Evolutionary conservation across 2,797 vertebrate species (phyloP).

Genomic region (Sebastiscus albofasciatus): DNA sequence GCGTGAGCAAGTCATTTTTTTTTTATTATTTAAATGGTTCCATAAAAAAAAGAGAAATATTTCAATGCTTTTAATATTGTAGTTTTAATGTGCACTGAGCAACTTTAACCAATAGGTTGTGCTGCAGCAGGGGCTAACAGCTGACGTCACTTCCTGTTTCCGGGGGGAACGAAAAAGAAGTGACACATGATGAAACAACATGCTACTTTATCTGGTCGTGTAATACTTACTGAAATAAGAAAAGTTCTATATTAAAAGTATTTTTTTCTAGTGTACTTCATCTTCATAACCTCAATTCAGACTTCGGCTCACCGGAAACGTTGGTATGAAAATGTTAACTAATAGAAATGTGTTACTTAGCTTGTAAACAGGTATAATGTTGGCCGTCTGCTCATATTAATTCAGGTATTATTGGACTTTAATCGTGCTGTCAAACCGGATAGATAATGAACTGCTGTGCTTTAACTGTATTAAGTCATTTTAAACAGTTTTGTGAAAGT

Average conservation of each 20-base stretch:
- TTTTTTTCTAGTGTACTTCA: background rate
- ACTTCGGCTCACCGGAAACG: background rate
- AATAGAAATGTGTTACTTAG: background rate
- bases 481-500: background rate
- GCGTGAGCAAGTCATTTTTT: accelerated
- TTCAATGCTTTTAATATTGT: no score
- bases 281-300: background rate
- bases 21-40: no score
- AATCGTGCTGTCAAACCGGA: background rate
- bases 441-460: background rate
- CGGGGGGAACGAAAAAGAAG: background rate
- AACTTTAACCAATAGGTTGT: background rate
- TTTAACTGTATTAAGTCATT: accelerated
- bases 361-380: background rate
- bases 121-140: background rate
- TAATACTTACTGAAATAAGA: background rate
- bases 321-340: conserved; percentile 36
- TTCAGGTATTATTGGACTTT: background rate
- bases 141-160: background rate
- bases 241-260: background rate
- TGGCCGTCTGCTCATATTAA: background rate
- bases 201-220: background rate
- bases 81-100: background rate
- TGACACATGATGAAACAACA: background rate
- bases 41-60: accelerated